Evolutionary conservation across 2,888 invertebrate species (phyloP).

Genomic region (Eudemis profundana): DNA sequence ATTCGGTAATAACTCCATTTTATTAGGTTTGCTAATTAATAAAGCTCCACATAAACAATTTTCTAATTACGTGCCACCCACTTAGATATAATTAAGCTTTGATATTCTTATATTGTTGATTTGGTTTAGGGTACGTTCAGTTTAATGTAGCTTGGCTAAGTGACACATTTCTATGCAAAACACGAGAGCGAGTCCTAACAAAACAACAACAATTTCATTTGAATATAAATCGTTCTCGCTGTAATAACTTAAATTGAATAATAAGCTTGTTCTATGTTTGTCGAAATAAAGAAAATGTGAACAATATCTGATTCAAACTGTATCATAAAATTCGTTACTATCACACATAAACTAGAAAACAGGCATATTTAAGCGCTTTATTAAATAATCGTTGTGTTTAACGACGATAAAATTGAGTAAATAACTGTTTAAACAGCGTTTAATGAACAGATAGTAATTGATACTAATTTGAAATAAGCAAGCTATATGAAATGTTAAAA

Average conservation of each 20-base stretch:
- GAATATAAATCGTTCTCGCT: slow-evolving; percentile 16
- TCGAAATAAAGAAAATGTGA: not conserved
- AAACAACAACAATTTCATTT: slow-evolving; percentile 19
- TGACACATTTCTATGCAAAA: slow-evolving; percentile 30
- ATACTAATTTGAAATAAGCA: too few species aligned
- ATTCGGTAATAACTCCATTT: too few species aligned
- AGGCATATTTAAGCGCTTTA: too few species aligned
- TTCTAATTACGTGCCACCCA: slow-evolving; percentile 1
- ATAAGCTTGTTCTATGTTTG: slow-evolving; percentile 13
- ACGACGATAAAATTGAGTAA: too few species aligned
- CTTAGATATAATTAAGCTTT: not conserved
- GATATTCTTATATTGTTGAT: not conserved
- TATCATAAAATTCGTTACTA: not conserved
- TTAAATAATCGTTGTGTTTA: too few species aligned
- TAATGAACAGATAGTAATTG: too few species aligned
- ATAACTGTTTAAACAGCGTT: too few species aligned
- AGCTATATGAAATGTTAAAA: too few species aligned
- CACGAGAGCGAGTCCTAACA: slow-evolving; percentile 3
- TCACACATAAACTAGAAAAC: too few species aligned
- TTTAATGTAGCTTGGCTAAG: slow-evolving; percentile 13
- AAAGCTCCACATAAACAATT: not conserved
- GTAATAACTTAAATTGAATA: slow-evolving; percentile 18
- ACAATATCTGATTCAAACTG: not conserved
- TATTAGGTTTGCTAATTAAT: not conserved
- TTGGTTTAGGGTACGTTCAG: not conserved